phyloP scores from a whole-genome alignment of 2,113 vertebrate genomes.

The Theristicus caerulescens region DNA sequence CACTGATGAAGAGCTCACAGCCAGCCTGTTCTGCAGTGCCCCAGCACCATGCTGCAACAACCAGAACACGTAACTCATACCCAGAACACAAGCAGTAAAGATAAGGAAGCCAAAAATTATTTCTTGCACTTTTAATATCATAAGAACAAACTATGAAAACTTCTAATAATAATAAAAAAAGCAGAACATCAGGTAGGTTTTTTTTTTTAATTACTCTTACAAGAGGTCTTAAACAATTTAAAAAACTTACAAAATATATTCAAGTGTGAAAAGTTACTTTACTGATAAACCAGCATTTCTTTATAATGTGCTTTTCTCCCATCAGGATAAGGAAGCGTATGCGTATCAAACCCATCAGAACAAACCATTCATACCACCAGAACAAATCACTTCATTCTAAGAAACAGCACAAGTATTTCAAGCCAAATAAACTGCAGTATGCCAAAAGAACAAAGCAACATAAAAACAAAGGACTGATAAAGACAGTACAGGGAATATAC shows the following conservation, averaged over 20 bases:
- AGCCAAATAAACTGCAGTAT: not conserved
- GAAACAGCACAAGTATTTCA: not conserved
- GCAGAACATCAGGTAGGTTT: not conserved
- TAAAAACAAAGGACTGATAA: not conserved
- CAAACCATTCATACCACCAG: not conserved
- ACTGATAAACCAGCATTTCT: constrained; percentile 32
- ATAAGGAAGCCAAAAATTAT: not conserved
- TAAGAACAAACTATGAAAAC: constrained; percentile 25
- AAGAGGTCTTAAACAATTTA: constrained; percentile 31
- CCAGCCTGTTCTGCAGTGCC: not conserved
- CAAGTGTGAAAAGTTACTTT: constrained; percentile 24
- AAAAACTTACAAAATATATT: constrained; percentile 56
- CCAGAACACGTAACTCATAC: not conserved
- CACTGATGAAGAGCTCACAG: not conserved
- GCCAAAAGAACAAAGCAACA: not conserved
- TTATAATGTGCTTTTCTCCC: not conserved
- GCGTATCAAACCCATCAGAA: not conserved
- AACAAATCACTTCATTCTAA: not conserved
- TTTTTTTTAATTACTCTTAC: not conserved
- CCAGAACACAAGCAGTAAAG: not conserved
- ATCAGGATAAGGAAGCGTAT: not conserved
- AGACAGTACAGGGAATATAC: not conserved
- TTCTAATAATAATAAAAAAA: not conserved
- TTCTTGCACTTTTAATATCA: constrained; percentile 14
- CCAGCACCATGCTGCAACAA: not conserved